Evolutionary conservation across 2,113 vertebrate species (phyloP).

Genomic region (Mixornis gularis): DNA sequence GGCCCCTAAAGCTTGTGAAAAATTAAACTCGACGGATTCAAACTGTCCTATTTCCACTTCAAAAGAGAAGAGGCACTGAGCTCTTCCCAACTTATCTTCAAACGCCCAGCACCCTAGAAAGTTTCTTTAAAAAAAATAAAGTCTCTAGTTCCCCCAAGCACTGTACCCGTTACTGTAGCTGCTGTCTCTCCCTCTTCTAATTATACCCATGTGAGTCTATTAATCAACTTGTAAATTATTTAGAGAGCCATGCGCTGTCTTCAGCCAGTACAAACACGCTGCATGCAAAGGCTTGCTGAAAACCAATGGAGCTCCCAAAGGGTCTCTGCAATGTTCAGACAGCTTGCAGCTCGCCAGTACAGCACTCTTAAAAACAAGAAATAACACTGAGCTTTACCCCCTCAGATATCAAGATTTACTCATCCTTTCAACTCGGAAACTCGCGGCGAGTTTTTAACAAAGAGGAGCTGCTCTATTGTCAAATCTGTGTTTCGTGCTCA

Average conservation of each 20-base stretch:
- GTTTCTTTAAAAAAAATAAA: slow-evolving; percentile 80
- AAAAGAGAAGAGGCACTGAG: slow-evolving; percentile 91
- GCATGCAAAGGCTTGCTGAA: slow-evolving; percentile 66
- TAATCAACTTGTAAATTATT: slow-evolving; percentile 99
- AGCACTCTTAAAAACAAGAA: slow-evolving; percentile 50
- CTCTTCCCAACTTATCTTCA: slow-evolving; percentile 95
- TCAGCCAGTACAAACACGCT: slow-evolving; percentile 88
- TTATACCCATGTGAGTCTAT: slow-evolving; percentile 99
- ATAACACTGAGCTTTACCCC: slow-evolving; percentile 53
- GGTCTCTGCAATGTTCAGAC: slow-evolving; percentile 63
- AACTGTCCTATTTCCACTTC: slow-evolving; percentile 99
- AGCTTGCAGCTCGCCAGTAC: slow-evolving; percentile 45
- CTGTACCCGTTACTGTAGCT: slow-evolving; percentile 93
- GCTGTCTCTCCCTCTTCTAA: slow-evolving; percentile 95
- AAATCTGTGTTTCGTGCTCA: slow-evolving; percentile 28
- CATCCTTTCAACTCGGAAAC: slow-evolving; percentile 64
- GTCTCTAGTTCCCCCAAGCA: slow-evolving; percentile 94
- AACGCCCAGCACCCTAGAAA: slow-evolving; percentile 90
- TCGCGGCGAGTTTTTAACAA: slow-evolving; percentile 68
- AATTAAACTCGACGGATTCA: slow-evolving; percentile 99
- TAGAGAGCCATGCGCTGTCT: slow-evolving; percentile 88
- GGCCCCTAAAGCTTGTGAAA: slow-evolving; percentile 97
- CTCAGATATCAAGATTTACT: slow-evolving; percentile 63
- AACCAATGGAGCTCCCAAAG: slow-evolving; percentile 67
- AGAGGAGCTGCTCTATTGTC: slow-evolving; percentile 58